Conservation (phyloP, 2,888 invertebrate genomes). For the Nymphalis polychloros region DNA sequence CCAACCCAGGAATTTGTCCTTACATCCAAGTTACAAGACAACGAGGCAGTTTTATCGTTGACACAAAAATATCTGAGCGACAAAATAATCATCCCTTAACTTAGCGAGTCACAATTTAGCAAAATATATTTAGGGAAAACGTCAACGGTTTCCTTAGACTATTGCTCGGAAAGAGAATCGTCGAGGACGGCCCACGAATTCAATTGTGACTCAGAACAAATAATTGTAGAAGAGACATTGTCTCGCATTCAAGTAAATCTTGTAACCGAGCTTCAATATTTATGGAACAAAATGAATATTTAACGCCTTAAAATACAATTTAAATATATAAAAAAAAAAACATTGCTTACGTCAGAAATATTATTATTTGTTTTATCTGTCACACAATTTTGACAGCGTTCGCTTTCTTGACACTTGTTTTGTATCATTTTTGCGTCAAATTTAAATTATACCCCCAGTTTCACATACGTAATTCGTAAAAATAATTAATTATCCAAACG, state of each 20-base stretch:
- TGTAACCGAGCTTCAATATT: background rate
- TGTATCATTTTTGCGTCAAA: too few species aligned
- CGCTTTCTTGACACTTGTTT: too few species aligned
- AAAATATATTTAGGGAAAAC: slow-evolving; percentile 33
- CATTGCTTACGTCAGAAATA: too few species aligned
- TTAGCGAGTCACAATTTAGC: slow-evolving; percentile 28
- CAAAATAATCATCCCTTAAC: slow-evolving; percentile 27
- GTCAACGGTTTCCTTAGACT: slow-evolving; percentile 34
- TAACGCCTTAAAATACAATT: background rate
- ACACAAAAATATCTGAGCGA: slow-evolving; percentile 18
- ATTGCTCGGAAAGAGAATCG: slow-evolving; percentile 37
- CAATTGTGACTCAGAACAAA: slow-evolving; percentile 31
- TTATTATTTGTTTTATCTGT: too few species aligned
- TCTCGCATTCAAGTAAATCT: background rate
- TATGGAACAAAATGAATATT: background rate
- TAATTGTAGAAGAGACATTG: slow-evolving; percentile 8
- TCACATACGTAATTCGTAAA: too few species aligned
- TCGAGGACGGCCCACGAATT: slow-evolving; percentile 40
- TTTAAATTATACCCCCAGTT: too few species aligned
- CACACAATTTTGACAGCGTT: too few species aligned
- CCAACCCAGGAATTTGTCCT: too few species aligned
- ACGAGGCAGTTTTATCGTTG: background rate
- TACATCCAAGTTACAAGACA: background rate
- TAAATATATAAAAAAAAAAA: too few species aligned
- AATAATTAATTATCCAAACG: too few species aligned